Evolutionary conservation across 35 echinoderm and acorn worm species (phyloP).

Genomic region (Heliocidaris tuberculata): DNA sequence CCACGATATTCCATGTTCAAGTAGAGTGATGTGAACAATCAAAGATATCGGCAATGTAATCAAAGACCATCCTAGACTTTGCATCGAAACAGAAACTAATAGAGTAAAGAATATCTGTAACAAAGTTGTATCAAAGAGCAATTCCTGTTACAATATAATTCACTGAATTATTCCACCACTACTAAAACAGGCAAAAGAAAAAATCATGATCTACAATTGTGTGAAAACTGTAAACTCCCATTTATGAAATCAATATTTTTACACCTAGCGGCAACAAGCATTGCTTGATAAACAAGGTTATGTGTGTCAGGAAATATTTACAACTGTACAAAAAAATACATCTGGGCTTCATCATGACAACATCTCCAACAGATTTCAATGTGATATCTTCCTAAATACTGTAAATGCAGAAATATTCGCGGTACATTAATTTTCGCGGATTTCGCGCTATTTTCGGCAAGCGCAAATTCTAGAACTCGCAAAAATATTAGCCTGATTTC

Average conservation of each 20-base stretch:
- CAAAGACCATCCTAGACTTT: neutral
- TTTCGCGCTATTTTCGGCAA: too few species aligned
- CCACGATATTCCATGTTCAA: neutral
- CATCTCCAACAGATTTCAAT: too few species aligned
- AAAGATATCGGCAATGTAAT: neutral
- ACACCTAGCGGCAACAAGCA: neutral
- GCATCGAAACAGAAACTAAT: neutral
- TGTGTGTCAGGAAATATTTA: neutral
- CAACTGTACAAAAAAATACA: neutral
- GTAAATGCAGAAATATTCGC: too few species aligned
- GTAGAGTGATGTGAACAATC: neutral
- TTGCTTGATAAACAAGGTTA: neutral
- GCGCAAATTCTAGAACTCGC: too few species aligned
- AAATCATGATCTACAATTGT: neutral
- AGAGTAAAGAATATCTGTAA: neutral
- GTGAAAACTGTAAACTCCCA: neutral
- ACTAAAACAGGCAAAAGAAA: neutral
- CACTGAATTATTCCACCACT: neutral
- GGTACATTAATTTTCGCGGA: too few species aligned
- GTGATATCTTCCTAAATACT: too few species aligned
- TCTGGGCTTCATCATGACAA: neutral
- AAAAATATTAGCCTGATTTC: too few species aligned
- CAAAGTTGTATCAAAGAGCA: neutral
- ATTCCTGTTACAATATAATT: neutral
- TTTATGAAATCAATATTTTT: neutral